Evolutionary conservation across 2,113 vertebrate genomes (phyloP).

Genomic region (Telmatochromis brichardi): DNA sequence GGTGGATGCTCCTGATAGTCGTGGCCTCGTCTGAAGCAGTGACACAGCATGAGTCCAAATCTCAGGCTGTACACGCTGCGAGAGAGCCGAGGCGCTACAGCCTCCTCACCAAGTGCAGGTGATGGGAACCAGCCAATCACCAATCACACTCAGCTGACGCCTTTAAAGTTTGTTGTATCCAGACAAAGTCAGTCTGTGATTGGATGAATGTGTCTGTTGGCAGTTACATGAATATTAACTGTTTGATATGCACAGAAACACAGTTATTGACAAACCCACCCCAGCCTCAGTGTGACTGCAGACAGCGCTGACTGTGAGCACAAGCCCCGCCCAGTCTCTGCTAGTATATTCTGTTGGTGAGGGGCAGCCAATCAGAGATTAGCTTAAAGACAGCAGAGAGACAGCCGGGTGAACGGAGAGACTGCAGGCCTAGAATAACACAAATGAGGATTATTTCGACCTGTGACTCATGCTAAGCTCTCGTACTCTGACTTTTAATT

Average conservation of each 20-base stretch:
- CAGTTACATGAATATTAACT: neutral
- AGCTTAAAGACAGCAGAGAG: neutral
- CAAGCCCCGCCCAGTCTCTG: neutral
- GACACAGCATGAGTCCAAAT: neutral
- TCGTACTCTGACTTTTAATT: neutral
- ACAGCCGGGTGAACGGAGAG: neutral
- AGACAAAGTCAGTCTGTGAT: neutral
- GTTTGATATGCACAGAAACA: neutral
- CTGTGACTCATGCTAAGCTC: neutral
- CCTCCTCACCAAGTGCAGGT: accelerated
- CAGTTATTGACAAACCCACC: neutral
- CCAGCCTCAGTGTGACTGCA: accelerated
- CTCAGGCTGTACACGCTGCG: accelerated
- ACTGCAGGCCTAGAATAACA: neutral
- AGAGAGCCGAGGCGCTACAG: neutral
- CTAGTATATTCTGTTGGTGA: neutral
- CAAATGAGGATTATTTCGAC: neutral
- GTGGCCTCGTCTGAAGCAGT: neutral
- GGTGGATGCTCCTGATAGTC: neutral
- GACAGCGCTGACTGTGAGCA: neutral
- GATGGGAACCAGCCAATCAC: neutral
- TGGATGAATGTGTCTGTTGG: neutral
- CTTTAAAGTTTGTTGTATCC: neutral
- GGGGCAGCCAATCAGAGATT: neutral
- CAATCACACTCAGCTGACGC: neutral